These are phyloP conservation scores for Euphonia xanthogaster DNA, from an alignment of 2,797 vertebrate species.

Conservation along the genomic window DNA sequence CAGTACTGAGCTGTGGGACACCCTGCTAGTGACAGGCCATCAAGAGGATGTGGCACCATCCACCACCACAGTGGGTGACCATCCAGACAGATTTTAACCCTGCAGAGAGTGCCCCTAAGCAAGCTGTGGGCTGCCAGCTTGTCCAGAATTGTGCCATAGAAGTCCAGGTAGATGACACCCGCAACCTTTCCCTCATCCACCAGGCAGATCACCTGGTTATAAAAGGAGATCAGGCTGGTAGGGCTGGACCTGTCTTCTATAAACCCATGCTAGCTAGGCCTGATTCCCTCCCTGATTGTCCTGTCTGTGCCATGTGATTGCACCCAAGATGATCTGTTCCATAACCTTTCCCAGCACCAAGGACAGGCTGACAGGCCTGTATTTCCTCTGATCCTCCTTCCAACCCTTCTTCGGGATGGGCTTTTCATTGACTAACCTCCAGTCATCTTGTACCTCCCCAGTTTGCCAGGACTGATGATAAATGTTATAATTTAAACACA, in stretches of 20 bases:
- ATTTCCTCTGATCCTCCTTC: not conserved
- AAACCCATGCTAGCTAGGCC: not conserved
- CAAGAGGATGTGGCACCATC: not conserved
- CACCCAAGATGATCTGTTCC: not conserved
- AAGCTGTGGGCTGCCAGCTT: not conserved
- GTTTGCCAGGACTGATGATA: not conserved
- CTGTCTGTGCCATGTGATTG: not conserved
- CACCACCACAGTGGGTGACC: no score
- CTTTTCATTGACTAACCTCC: not conserved
- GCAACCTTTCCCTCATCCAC: not conserved
- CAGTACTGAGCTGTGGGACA: not conserved
- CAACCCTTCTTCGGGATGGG: not conserved
- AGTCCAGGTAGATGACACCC: not conserved
- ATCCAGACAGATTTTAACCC: not conserved
- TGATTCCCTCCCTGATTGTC: not conserved
- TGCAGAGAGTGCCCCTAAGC: no score
- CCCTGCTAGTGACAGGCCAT: rapidly evolving
- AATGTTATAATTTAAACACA: not conserved
- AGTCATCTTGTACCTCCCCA: not conserved
- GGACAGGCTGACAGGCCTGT: not conserved
- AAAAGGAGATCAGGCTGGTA: not conserved
- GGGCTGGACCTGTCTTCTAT: not conserved
- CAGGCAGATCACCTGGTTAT: not conserved
- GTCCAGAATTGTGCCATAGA: not conserved
- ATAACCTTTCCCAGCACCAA: not conserved